Percentiles rank a stretch among this genome's conserved stretches.
These are phyloP conservation scores for Paedocypris micromegethes DNA, from an alignment of 2,797 vertebrate genomes.

Conservation along the genomic window DNA sequence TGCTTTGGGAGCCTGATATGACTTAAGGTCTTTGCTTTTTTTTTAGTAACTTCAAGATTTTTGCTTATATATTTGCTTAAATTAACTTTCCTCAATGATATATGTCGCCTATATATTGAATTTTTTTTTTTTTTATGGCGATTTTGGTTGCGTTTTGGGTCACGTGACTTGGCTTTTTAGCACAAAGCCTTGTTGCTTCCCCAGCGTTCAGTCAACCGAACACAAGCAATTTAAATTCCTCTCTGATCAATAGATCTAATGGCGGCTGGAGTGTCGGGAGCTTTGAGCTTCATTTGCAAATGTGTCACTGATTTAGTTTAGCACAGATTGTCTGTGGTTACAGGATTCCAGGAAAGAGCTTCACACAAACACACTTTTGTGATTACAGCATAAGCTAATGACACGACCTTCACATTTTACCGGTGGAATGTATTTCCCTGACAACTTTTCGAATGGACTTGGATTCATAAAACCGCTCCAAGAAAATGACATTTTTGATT, in stretches of 20 bases:
- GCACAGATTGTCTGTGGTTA: constrained; percentile 4
- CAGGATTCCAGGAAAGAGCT: constrained; percentile 5
- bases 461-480: no score
- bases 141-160: neutral
- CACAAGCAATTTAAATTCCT: neutral
- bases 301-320: constrained; percentile 20
- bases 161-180: neutral
- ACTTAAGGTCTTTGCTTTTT: no score
- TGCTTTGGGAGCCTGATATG: no score
- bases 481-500: no score
- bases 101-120: no score
- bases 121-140: neutral
- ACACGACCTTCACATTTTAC: neutral
- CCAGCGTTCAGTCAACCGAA: neutral
- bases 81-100: no score
- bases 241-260: constrained; percentile 4
- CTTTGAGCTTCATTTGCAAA: constrained; percentile 9
- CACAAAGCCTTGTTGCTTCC: neutral
- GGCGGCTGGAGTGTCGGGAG: neutral
- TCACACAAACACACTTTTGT: neutral
- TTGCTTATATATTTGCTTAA: no score
- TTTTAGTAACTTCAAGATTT: no score
- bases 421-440: no score
- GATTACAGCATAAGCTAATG: constrained; percentile 12
- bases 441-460: no score